Conservation (phyloP, 2,113 vertebrate species). For the Lucifuga dentata region DNA sequence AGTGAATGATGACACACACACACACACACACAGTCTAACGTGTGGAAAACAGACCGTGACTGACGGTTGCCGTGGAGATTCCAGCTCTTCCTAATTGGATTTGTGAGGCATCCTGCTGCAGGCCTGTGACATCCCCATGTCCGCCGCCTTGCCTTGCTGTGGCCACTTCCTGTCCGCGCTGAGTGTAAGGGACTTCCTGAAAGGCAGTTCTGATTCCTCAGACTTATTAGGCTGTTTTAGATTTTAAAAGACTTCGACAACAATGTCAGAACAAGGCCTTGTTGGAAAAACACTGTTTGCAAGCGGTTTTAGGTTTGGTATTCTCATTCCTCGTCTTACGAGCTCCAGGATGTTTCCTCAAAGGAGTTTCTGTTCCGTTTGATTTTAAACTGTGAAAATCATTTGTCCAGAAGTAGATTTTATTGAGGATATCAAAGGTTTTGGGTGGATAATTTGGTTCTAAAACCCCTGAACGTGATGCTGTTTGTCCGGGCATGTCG, state of each 20-base stretch:
- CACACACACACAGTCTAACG: background rate
- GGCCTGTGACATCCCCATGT: conserved; percentile 66
- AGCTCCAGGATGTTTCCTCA: conserved; percentile 6
- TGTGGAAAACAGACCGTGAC: conserved; percentile 14
- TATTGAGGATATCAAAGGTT: too few relatives aligned
- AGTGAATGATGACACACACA: too few relatives aligned
- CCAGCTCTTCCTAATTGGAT: conserved; percentile 75
- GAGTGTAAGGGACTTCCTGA: conserved; percentile 64
- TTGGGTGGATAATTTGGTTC: too few relatives aligned
- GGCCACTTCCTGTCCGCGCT: conserved; percentile 49
- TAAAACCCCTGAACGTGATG: too few relatives aligned
- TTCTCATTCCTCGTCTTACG: too few relatives aligned
- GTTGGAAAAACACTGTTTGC: background rate
- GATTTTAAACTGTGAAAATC: too few relatives aligned
- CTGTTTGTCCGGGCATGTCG: too few relatives aligned
- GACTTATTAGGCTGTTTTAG: conserved; percentile 54
- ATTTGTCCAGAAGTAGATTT: too few relatives aligned
- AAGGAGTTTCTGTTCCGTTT: too few relatives aligned
- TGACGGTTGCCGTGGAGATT: conserved; percentile 57
- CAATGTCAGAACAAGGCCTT: conserved; percentile 36
- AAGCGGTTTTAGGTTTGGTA: too few relatives aligned
- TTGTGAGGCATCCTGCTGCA: conserved; percentile 72
- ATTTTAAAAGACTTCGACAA: conserved; percentile 64
- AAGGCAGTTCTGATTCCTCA: conserved; percentile 49
- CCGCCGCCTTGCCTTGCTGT: conserved; percentile 45